Evolutionary conservation across 2,113 vertebrate genomes (phyloP), one percentile per base, ranked within the genome.

Genomic region (Amphilophus citrinellus): DNA sequence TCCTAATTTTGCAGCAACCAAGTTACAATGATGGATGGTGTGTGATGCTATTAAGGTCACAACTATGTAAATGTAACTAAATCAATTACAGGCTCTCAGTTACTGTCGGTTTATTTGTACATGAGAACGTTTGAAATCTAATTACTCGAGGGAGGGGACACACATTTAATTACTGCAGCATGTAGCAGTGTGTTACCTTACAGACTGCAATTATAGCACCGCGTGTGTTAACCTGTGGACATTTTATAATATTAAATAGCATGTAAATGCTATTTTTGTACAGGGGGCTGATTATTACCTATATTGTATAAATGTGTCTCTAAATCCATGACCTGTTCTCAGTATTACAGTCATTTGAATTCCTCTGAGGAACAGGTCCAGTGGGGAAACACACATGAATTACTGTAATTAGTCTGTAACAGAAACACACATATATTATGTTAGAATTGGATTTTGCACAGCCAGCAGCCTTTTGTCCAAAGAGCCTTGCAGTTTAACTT

Each of bases 251-350:
- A 73, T 73, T 73, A 73, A 30, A n/a, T 56, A 56, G 27, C 6
- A 56, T 32, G 47, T 73, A 56, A 73, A 56, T 35, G 27, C 7
- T 56, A 3, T 73, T 32, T 73, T 73, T n/a, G 17, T 30, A n/a
- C 20, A 24, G 42, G 3, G 3, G n/a, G 10, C 1, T n/a, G 3
- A 56, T 77, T 73, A 11, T 76, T 73, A 2, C 47, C 47, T 73
- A 56, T 53, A 73, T n/a, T 1, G 0, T 35, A 63, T 50, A 59
- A 78, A 71, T 14, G 8, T 4, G 61, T n/a, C 56, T 10, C 6
- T 62, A 2, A 87, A 84, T 87, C 77, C 86, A 87, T 91, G 79
- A 89, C 68, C 68, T 59, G 44, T 71, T 76, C 50, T 58, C 27
- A 18, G 57, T n/a, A 10, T 80, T 39, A 61, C 59, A 77, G 61